Base-by-base conservation (phyloP, 1,140 invertebrate genomes). In the Chironomus striatipennis region DNA sequence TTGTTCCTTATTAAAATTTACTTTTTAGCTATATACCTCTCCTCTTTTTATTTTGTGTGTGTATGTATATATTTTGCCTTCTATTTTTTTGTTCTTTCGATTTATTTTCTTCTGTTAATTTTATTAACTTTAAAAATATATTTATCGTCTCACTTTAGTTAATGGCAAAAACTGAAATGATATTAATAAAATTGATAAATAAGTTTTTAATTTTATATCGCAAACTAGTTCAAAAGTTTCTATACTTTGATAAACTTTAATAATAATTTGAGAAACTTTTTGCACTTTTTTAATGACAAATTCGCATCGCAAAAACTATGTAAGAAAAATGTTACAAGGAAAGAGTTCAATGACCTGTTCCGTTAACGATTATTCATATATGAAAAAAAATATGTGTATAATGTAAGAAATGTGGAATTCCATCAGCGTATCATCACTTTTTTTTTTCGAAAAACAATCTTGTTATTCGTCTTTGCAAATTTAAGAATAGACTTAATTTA, bases 101-200 rank as follows among this genome's bases (percentile, higher is more conserved):
- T 7, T 12, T 12, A 57, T n/a, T 57, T n/a, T 57, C 15, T 34
- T 34, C 24, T 34, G 24, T 34, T 34, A 34, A 34, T 34, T 34
- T 34, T 34, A 34, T 34, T 47, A 47, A 10, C 15, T 57, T 57
- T 57, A n/a, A 57, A n/a, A 15, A 57, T 57, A 57, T 57, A n/a
- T 57, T 57, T 57, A n/a, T 57, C 47, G 47, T n/a, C 47, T n/a
- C 47, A 57, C 47, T 57, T 57, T 57, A n/a, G 47, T 57, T 57
- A 57, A 57, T 57, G 47, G 47, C 47, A 57, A 57, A 57, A 57
- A 57, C 47, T 57, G 47, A 15, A 57, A 57, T n/a, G 12, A 57
- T 57, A 57, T n/a, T n/a, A 57, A 57, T 57, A 10, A 57, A 34
- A 57, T 57, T 57, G 47, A 57, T n/a, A 15, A 12, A 57, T 57